Percentiles rank a stretch among this genome's conserved stretches.
Evolutionary conservation across 1,140 invertebrate species (phyloP).

Genomic region (Drosophila dunni): DNA sequence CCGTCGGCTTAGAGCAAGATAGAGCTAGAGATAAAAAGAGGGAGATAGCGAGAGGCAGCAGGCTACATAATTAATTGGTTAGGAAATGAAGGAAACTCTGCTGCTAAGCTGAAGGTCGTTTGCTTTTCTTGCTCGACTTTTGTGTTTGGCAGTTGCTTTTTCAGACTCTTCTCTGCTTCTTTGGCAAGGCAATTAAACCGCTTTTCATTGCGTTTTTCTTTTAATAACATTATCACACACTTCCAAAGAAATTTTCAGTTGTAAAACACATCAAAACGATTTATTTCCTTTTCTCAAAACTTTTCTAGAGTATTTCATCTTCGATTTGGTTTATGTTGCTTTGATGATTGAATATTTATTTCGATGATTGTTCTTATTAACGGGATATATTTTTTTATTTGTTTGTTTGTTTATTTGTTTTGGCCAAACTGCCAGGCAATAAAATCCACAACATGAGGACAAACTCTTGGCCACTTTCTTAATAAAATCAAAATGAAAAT

Average conservation of each 20-base stretch:
- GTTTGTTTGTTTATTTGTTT: conserved; percentile 1
- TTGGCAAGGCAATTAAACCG: conserved; percentile 48
- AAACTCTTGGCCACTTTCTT: conserved; percentile 62
- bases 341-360: conserved; percentile 57
- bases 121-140: conserved; percentile 52
- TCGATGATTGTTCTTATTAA: conserved; percentile 16
- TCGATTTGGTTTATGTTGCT: background rate
- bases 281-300: background rate
- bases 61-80: background rate
- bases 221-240: conserved; percentile 20
- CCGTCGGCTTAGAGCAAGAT: conserved; percentile 4
- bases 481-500: conserved; percentile 33
- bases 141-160: conserved; percentile 17
- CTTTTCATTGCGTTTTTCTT: conserved; percentile 53
- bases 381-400: background rate
- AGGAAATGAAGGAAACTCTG: background rate
- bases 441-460: conserved; percentile 33
- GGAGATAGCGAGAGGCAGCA: background rate
- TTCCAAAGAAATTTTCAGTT: background rate
- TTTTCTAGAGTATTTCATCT: background rate
- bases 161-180: conserved; percentile 7
- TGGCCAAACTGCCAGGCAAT: conserved; percentile 39
- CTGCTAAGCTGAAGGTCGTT: conserved; percentile 54
- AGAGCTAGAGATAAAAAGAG: background rate
- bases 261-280: background rate